phyloP scores from a whole-genome alignment of 2,888 invertebrate genomes.

The Athalia cordata region DNA sequence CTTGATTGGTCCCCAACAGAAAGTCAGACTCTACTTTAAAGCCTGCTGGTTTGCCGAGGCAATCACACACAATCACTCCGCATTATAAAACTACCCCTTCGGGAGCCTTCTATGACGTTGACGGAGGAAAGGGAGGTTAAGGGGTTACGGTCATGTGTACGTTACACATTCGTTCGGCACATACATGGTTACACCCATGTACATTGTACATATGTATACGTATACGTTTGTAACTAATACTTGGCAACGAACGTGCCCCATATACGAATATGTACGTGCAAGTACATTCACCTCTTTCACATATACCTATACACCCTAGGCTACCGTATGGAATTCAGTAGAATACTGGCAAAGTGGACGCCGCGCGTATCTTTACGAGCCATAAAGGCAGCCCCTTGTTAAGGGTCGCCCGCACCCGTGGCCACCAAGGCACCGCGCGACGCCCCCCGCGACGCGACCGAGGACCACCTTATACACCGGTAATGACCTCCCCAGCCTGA shows the following conservation, averaged over 20 bases:
- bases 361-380: conserved; percentile 72
- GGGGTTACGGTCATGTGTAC: conserved; percentile 29
- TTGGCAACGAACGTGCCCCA: too few relatives aligned
- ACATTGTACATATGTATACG: not conserved
- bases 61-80: conserved; percentile 68
- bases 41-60: conserved; percentile 53
- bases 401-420: conserved; percentile 69
- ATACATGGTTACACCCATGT: not conserved
- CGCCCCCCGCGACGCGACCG: conserved; percentile 41
- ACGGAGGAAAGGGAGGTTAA: conserved; percentile 55
- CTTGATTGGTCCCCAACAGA: conserved; percentile 29
- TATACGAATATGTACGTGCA: too few relatives aligned
- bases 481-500: conserved; percentile 36
- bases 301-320: too few relatives aligned
- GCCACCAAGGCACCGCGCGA: conserved; percentile 71
- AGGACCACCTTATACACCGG: conserved; percentile 35
- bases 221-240: not conserved
- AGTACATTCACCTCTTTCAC: too few relatives aligned
- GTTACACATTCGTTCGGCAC: conserved; percentile 1
- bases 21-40: conserved; percentile 30
- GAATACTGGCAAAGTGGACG: conserved; percentile 67
- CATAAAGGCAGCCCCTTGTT: conserved; percentile 72
- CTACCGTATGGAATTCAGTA: conserved; percentile 11
- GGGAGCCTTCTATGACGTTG: conserved; percentile 53
- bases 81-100: conserved; percentile 67